phyloP scores from a whole-genome alignment of 2,113 vertebrate genomes.

The Callocephalon fimbriatum region DNA sequence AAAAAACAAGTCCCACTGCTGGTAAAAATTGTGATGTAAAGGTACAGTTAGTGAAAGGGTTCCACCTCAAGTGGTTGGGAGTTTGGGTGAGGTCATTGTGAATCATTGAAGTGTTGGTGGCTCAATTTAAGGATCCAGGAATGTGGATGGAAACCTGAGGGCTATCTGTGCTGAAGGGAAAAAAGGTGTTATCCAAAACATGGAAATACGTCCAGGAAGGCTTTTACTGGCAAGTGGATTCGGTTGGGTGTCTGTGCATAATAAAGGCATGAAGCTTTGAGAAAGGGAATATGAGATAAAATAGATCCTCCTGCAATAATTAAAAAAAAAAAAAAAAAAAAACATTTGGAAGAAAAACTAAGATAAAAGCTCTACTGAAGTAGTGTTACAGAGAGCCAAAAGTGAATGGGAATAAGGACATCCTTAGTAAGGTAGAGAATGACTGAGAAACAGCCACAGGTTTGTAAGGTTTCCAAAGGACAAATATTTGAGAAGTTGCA shows the following conservation, averaged over 20 bases:
- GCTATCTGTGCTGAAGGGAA: background rate
- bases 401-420: background rate
- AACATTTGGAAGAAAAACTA: background rate
- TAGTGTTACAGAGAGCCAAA: background rate
- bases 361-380: background rate
- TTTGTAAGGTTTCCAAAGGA: background rate
- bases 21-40: background rate
- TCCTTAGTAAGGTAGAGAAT: background rate
- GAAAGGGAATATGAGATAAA: background rate
- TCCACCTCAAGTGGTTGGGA: background rate
- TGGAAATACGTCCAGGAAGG: background rate
- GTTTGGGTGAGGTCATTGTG: background rate
- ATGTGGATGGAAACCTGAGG: background rate
- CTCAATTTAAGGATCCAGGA: background rate
- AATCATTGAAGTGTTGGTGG: rapidly evolving
- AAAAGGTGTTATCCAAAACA: background rate
- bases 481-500: background rate
- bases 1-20: background rate
- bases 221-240: background rate
- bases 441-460: background rate
- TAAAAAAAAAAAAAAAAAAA: background rate
- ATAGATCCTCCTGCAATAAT: background rate
- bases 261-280: background rate
- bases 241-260: rapidly evolving
- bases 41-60: background rate